Evolutionary conservation across 92 coral and sea anemone genomes (phyloP).

Genomic region (Paragorgia papillata): DNA sequence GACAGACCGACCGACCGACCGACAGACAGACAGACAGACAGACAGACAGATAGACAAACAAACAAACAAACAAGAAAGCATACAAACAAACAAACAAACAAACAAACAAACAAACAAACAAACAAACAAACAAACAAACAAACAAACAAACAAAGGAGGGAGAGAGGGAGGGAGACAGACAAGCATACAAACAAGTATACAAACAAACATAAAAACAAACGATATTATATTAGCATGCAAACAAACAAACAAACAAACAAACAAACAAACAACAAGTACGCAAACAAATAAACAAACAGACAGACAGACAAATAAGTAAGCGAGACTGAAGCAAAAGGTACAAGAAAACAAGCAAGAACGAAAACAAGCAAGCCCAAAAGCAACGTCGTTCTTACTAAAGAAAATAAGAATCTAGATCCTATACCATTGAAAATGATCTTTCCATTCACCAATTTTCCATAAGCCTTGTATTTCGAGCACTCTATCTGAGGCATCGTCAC

Average conservation of each 20-base stretch:
- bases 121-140: slow-evolving; percentile 3
- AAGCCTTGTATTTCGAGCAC: slow-evolving; percentile 11
- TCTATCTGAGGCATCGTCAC: slow-evolving; percentile 20
- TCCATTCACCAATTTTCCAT: slow-evolving; percentile 28
- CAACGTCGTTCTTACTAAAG: neutral
- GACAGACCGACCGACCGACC: too few relatives aligned
- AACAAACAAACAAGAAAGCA: too few relatives aligned
- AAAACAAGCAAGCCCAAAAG: neutral
- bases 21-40: too few relatives aligned
- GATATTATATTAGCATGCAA: too few relatives aligned
- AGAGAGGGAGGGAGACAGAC: slow-evolving; percentile 5
- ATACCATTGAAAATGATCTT: slow-evolving; percentile 15
- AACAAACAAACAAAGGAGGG: neutral
- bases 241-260: too few relatives aligned
- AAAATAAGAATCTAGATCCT: neutral
- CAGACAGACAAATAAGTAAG: too few relatives aligned
- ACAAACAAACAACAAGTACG: too few relatives aligned
- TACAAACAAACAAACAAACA: neutral
- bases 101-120: neutral
- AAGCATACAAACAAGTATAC: too few relatives aligned
- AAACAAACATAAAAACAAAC: too few relatives aligned
- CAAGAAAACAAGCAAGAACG: slow-evolving; percentile 1
- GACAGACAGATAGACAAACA: too few relatives aligned
- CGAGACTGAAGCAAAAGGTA: neutral
- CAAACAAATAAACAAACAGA: too few relatives aligned